A percentile compares a stretch with the other conserved stretches of the same genome.
These are phyloP conservation scores for Barnardius zonarius DNA, from an alignment of 2,113 vertebrate species.

Conservation along the genomic window DNA sequence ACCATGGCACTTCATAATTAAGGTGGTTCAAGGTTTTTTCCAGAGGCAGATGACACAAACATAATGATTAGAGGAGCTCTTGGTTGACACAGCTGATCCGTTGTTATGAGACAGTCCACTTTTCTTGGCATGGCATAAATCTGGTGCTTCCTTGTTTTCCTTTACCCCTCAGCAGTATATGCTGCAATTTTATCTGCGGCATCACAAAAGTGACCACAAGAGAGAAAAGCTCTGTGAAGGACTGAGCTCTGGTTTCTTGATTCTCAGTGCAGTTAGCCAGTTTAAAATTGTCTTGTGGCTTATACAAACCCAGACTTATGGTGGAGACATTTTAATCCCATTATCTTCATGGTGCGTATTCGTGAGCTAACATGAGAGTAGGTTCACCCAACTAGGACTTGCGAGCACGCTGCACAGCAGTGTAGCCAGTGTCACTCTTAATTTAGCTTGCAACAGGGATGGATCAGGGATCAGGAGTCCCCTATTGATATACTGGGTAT, in stretches of 20 bases:
- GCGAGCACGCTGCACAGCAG: background rate
- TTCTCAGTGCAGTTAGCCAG: background rate
- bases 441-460: background rate
- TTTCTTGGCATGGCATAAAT: background rate
- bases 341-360: accelerated
- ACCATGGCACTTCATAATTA: background rate
- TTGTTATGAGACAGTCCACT: background rate
- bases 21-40: background rate
- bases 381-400: background rate
- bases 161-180: background rate
- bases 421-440: background rate
- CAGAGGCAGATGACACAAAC: accelerated
- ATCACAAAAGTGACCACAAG: background rate
- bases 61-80: background rate
- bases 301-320: background rate
- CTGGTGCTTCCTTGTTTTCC: background rate
- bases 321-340: accelerated
- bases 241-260: background rate
- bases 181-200: background rate
- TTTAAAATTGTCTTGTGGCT: background rate
- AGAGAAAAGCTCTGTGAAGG: background rate
- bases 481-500: background rate
- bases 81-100: background rate
- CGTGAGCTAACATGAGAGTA: background rate
- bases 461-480: background rate